Base-by-base conservation (phyloP, 2,888 invertebrate species). In the Plagiodera versicolora region DNA sequence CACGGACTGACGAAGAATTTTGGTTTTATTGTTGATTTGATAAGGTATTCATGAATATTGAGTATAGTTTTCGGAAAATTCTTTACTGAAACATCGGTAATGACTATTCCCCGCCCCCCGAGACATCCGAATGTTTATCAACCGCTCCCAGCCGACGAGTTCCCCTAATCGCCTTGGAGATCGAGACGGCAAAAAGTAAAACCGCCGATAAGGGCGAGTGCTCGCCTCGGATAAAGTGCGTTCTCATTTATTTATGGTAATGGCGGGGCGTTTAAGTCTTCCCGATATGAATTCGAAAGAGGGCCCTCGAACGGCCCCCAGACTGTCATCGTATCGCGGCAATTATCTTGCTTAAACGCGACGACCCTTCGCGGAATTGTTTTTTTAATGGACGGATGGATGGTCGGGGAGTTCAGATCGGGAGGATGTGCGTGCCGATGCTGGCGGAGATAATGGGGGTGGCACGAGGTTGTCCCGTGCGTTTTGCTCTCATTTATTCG, bases 171-270 rank as follows among this genome's bases (percentile, higher is more conserved):
- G 39, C n/a, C 16, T 8, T 14, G 24, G 44, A 35, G 39, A 53
- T 53, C 39, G 16, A 53, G 44, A 53, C 52, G 19, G 39, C 44
- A 20, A 20, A 53, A 53, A 44, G 52, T 39, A 53, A 44, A 51
- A 53, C 39, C 52, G 32, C 39, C 20, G 52, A 53, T 53, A 53
- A 53, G 24, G 52, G 39, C 19, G 24, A 53, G 35, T 53, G 39
- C 14, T 39, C 14, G 4, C 10, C 39, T 39, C 44, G 52, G 52
- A 71, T 72, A 72, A 77, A 79, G 77, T 77, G 75, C 75, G 72
- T 72, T 75, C 74, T 79, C 78, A 79, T 79, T 79, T 79, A 79
- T 78, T 79, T 79, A 79, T 79, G 79, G 75, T 79, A 79, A 79
- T 79, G 75, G 76, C 52, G 60, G 61, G 66, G 61, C 72, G 73